A percentile compares a stretch with the other conserved stretches of the same genome.
Conservation (phyloP, 2,888 invertebrate species). For the Hipparchia semele region DNA sequence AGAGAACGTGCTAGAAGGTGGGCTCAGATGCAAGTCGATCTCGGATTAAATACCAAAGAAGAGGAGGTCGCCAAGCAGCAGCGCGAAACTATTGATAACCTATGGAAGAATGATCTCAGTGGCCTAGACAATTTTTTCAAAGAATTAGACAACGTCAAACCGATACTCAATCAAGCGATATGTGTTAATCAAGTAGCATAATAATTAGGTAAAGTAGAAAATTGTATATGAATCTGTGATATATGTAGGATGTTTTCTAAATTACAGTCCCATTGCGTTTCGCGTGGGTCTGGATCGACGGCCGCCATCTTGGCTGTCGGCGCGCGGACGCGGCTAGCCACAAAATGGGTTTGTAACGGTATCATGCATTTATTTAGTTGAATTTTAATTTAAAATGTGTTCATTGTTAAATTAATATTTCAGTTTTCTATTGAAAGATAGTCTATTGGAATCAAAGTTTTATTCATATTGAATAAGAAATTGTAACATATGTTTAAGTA, state of each 20-base stretch:
- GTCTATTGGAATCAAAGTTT: conserved; percentile 73
- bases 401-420: conserved; percentile 54
- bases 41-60: conserved; percentile 73
- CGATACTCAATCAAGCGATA: conserved; percentile 53
- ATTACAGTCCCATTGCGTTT: conserved; percentile 83
- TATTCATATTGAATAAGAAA: conserved; percentile 81
- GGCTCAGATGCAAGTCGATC: conserved; percentile 81
- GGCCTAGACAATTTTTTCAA: conserved; percentile 86
- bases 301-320: conserved; percentile 84
- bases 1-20: conserved; percentile 84
- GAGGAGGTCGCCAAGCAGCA: conserved; percentile 73
- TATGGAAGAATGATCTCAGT: conserved; percentile 84
- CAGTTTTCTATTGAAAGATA: conserved; percentile 71
- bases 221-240: conserved; percentile 75
- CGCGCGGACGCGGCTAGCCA: conserved; percentile 84
- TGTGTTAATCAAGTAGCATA: conserved; percentile 46
- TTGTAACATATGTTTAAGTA: conserved; percentile 82
- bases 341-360: conserved; percentile 84
- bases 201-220: conserved; percentile 64
- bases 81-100: conserved; percentile 73
- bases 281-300: conserved; percentile 82
- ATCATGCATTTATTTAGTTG: conserved; percentile 78
- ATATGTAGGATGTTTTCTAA: conserved; percentile 82
- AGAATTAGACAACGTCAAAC: conserved; percentile 84
- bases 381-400: conserved; percentile 35